phyloP scores from a whole-genome alignment of 1,140 invertebrate genomes.

The Orchestia grillus region DNA sequence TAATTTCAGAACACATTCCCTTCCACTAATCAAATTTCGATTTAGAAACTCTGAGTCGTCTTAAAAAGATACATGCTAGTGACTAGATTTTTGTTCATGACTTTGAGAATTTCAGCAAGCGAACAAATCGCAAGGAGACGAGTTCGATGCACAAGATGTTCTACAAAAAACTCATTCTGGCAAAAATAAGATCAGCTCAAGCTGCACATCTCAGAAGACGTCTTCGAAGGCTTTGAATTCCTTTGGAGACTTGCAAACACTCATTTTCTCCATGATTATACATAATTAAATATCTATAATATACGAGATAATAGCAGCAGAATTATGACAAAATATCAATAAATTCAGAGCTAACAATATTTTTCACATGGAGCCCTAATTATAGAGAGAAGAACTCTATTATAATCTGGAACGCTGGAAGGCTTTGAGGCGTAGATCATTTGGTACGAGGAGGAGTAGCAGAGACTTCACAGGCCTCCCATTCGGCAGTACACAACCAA shows the following conservation, averaged over 20 bases:
- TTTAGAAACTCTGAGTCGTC: background rate
- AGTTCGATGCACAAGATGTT: background rate
- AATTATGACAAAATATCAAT: slow-evolving; percentile 15
- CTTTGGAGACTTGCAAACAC: slow-evolving; percentile 5
- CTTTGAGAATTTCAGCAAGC: background rate
- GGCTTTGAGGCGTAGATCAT: background rate
- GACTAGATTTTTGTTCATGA: background rate
- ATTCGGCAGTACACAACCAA: slow-evolving; percentile 11
- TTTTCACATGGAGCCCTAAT: slow-evolving; percentile 54
- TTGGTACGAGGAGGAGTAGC: background rate
- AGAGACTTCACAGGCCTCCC: background rate
- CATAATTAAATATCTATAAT: slow-evolving; percentile 51
- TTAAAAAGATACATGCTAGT: background rate
- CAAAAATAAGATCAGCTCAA: background rate
- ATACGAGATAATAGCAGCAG: slow-evolving; percentile 47
- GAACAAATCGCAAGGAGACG: background rate
- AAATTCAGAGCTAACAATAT: slow-evolving; percentile 41
- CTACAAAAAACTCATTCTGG: background rate
- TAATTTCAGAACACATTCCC: background rate
- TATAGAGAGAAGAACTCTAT: slow-evolving; percentile 56
- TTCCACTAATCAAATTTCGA: background rate
- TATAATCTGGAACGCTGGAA: slow-evolving; percentile 39
- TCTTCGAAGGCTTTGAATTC: slow-evolving; percentile 28
- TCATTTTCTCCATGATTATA: slow-evolving; percentile 48
- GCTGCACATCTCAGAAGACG: background rate